Conservation (phyloP, 2,888 invertebrate genomes). For the Kuschelorhynchus macadamiae region DNA sequence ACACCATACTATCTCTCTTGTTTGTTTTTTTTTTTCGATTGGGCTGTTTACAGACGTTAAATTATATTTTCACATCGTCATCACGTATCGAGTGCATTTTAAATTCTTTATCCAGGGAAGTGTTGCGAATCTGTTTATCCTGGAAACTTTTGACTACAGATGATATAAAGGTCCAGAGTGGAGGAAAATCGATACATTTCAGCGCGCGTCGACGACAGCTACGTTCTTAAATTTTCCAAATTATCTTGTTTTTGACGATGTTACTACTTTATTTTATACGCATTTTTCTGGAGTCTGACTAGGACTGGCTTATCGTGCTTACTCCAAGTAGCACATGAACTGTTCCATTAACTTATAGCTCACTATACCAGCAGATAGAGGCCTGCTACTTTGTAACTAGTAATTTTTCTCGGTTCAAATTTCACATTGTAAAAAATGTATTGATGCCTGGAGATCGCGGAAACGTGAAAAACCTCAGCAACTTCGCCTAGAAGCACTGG, state of each 20-base stretch:
- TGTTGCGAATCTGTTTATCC: neutral
- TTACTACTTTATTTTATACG: too few relatives aligned
- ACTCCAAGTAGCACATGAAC: too few relatives aligned
- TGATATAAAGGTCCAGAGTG: constrained; percentile 29
- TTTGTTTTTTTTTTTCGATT: neutral
- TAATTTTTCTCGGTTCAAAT: too few relatives aligned
- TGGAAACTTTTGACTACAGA: constrained; percentile 10
- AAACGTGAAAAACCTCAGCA: constrained; percentile 86
- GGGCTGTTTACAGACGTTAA: neutral
- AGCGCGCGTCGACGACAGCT: constrained; percentile 25
- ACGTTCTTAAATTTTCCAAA: constrained; percentile 9
- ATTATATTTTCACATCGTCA: constrained; percentile 4
- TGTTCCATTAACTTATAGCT: too few relatives aligned
- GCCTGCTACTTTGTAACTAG: too few relatives aligned
- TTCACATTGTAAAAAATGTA: too few relatives aligned
- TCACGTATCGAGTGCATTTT: neutral
- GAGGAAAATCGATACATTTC: constrained; percentile 34
- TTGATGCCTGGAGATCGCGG: too few relatives aligned
- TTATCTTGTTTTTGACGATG: too few relatives aligned
- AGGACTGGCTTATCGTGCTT: too few relatives aligned
- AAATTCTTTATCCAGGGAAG: neutral
- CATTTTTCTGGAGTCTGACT: too few relatives aligned
- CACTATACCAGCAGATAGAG: too few relatives aligned
- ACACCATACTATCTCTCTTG: constrained; percentile 21
- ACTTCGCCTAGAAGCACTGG: constrained; percentile 77